A percentile compares a stretch with the other conserved stretches of the same genome.
Conservation (phyloP, 2,888 invertebrate genomes). For the Plagodis dolabraria region DNA sequence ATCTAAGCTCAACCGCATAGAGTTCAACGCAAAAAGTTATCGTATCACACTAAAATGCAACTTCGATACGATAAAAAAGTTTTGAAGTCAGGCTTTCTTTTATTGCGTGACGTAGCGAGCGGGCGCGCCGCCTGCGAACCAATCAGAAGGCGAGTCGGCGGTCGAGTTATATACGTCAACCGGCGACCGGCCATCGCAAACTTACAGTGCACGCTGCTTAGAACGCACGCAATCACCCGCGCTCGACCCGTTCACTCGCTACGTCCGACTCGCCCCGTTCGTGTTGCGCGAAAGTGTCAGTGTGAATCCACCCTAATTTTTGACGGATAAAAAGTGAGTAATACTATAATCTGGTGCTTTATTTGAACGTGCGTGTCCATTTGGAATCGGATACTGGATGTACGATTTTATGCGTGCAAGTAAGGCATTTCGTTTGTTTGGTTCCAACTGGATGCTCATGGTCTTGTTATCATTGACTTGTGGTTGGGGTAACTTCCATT, state of each 20-base stretch:
- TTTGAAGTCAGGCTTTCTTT: constrained; percentile 60
- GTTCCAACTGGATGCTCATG: constrained; percentile 50
- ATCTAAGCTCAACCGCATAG: constrained; percentile 15
- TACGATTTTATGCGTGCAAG: constrained; percentile 45
- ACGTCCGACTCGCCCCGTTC: constrained; percentile 13
- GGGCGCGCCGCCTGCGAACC: constrained; percentile 66
- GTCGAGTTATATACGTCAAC: constrained; percentile 69
- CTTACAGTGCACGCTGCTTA: constrained; percentile 54
- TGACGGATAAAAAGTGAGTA: constrained; percentile 66
- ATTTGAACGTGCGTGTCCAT: constrained; percentile 43
- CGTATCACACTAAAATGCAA: constrained; percentile 20
- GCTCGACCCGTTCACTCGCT: constrained; percentile 30
- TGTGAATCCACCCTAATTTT: constrained; percentile 41
- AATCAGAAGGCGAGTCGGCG: constrained; percentile 52
- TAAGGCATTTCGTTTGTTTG: constrained; percentile 43
- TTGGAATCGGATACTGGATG: constrained; percentile 51
- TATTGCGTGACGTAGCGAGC: constrained; percentile 66
- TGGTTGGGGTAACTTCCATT: constrained; percentile 1
- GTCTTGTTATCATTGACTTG: constrained; percentile 18
- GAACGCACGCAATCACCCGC: constrained; percentile 59
- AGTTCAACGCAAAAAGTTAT: constrained; percentile 35
- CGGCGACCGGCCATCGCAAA: constrained; percentile 61
- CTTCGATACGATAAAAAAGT: constrained; percentile 47
- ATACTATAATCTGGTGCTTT: constrained; percentile 48
- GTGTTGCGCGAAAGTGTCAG: constrained; percentile 58